phyloP scores from a whole-genome alignment of 2,113 vertebrate genomes.

The Ictalurus punctatus region DNA sequence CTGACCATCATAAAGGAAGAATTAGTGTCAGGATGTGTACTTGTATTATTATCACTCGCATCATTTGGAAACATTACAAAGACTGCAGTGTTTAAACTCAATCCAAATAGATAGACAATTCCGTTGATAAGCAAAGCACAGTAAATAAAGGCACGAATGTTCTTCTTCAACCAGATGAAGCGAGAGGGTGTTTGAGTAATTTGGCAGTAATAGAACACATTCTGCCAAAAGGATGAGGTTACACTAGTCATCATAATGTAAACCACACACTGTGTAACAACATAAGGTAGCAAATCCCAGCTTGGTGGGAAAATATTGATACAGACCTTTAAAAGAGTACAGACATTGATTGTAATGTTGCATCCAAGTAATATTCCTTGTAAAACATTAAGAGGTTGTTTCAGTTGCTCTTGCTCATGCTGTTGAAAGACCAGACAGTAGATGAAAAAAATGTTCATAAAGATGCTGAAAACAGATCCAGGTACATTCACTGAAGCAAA shows the following conservation, averaged over 20 bases:
- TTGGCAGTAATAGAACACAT: constrained; percentile 55
- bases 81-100: background rate
- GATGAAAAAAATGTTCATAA: constrained; percentile 55
- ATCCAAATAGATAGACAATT: background rate
- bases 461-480: constrained; percentile 21
- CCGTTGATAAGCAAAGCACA: background rate
- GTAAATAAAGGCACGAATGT: constrained; percentile 52
- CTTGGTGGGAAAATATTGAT: rapidly evolving
- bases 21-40: background rate
- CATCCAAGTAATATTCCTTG: constrained; percentile 49
- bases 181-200: constrained; percentile 51
- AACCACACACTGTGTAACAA: background rate
- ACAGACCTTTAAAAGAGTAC: background rate
- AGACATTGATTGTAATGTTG: constrained; percentile 15
- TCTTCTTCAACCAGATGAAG: constrained; percentile 57
- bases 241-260: constrained; percentile 37
- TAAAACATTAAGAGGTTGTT: constrained; percentile 58
- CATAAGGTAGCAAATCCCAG: background rate
- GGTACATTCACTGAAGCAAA: constrained; percentile 38
- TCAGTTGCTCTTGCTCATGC: constrained; percentile 20
- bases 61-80: background rate
- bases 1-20: rapidly evolving
- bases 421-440: constrained; percentile 51
- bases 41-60: background rate
- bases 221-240: constrained; percentile 51